A percentile compares a stretch with the other conserved stretches of the same genome.
Conservation (phyloP, 2,888 invertebrate species). For the Cryptocheilus praepositus region DNA sequence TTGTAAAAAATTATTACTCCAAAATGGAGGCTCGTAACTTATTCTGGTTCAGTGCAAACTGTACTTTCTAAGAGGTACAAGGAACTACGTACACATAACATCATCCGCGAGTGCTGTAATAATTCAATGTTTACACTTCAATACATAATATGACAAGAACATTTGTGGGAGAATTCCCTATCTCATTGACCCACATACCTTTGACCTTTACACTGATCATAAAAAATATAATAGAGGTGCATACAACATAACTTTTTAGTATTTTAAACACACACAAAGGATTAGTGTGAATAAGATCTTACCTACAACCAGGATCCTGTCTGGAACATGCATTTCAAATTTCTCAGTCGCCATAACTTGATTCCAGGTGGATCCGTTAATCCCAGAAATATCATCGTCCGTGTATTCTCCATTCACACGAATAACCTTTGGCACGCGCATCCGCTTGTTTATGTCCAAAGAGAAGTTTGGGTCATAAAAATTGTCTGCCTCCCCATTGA, state of each 20-base stretch:
- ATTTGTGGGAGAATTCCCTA: too few relatives aligned
- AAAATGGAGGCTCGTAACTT: too few relatives aligned
- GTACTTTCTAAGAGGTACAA: neutral
- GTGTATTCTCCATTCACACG: slow-evolving; percentile 83
- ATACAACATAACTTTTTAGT: slow-evolving; percentile 5
- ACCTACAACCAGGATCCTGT: slow-evolving; percentile 92
- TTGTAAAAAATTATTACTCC: too few relatives aligned
- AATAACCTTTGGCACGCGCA: slow-evolving; percentile 88
- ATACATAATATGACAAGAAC: too few relatives aligned
- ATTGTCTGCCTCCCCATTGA: slow-evolving; percentile 78
- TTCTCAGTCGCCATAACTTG: slow-evolving; percentile 78
- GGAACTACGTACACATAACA: too few relatives aligned
- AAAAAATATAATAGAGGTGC: neutral
- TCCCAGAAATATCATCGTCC: neutral
- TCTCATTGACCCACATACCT: too few relatives aligned
- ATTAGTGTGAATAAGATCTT: slow-evolving; percentile 72
- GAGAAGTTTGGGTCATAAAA: slow-evolving; percentile 84
- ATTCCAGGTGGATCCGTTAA: slow-evolving; percentile 16
- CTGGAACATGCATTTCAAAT: slow-evolving; percentile 95
- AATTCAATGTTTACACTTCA: slow-evolving; percentile 1
- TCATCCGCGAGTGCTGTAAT: too few relatives aligned
- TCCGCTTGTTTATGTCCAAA: slow-evolving; percentile 86
- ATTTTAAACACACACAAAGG: neutral
- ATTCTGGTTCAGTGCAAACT: neutral
- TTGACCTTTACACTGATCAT: too few relatives aligned